Conservation (phyloP, 2,113 vertebrate species). For the Progne subis region DNA sequence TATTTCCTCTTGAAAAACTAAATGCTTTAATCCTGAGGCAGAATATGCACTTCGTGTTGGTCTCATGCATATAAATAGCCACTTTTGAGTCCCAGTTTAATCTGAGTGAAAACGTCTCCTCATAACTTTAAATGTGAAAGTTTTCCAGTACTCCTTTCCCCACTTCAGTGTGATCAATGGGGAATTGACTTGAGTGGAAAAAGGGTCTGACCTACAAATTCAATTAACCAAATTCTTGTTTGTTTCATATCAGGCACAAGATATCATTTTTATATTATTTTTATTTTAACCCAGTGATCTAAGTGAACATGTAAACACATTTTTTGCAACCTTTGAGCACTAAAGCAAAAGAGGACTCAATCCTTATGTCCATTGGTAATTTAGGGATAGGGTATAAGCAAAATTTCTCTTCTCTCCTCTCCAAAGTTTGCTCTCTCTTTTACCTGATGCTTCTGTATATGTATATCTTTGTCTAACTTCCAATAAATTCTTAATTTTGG, state of each 20-base stretch:
- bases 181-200: background rate
- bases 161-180: background rate
- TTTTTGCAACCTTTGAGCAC: background rate
- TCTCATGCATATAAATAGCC: constrained; percentile 48
- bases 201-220: constrained; percentile 20
- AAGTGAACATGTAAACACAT: background rate
- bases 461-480: background rate
- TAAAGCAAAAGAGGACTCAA: background rate
- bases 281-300: background rate
- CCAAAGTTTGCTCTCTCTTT: background rate
- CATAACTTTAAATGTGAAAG: background rate
- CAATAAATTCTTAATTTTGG: background rate
- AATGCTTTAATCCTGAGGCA: constrained; percentile 65
- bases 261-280: background rate
- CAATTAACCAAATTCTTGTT: background rate
- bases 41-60: constrained; percentile 68
- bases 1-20: constrained; percentile 44
- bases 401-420: background rate
- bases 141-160: background rate
- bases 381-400: background rate
- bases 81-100: constrained; percentile 37
- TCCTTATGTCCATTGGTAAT: background rate
- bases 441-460: background rate
- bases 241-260: background rate
- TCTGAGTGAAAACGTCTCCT: background rate